A percentile compares a stretch with the other conserved stretches of the same genome.
Evolutionary conservation across 2,888 invertebrate species (phyloP).

Genomic region (Watsonalla cultraria): DNA sequence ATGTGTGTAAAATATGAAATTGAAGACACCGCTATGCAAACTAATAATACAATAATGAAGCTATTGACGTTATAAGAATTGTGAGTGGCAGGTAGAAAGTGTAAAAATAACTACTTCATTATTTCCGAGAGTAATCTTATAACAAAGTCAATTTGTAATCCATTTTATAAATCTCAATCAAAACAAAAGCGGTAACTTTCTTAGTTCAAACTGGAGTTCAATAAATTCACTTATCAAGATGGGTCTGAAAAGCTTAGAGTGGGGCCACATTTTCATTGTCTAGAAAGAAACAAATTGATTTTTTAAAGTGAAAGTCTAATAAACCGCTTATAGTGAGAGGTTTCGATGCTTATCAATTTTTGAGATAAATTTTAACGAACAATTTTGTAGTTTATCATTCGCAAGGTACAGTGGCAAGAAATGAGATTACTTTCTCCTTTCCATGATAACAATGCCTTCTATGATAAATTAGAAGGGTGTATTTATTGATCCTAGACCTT

Average conservation of each 20-base stretch:
- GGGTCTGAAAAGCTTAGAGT: conserved; percentile 23
- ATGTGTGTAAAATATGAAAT: neutral
- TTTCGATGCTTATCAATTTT: conserved; percentile 19
- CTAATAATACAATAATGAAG: neutral
- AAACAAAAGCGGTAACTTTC: conserved; percentile 53
- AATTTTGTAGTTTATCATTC: conserved; percentile 2
- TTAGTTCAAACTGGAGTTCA: conserved; percentile 26
- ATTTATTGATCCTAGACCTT: neutral
- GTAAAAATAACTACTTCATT: neutral
- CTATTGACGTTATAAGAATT: neutral
- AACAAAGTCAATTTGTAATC: conserved; percentile 26
- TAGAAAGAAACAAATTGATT: conserved; percentile 52
- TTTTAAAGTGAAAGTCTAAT: conserved; percentile 54
- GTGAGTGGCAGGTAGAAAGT: neutral
- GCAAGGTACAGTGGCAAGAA: neutral
- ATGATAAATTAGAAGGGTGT: conserved; percentile 7
- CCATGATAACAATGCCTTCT: neutral
- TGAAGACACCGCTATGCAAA: neutral
- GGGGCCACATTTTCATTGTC: conserved; percentile 48
- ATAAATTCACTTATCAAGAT: conserved; percentile 60
- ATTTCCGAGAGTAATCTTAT: neutral
- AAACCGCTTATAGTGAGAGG: conserved; percentile 42
- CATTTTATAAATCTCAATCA: conserved; percentile 35
- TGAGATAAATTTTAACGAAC: neutral
- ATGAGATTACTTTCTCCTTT: neutral